These are phyloP conservation scores for Synergus laeviventris DNA, from an alignment of 2,888 invertebrate species.

Conservation along the genomic window DNA sequence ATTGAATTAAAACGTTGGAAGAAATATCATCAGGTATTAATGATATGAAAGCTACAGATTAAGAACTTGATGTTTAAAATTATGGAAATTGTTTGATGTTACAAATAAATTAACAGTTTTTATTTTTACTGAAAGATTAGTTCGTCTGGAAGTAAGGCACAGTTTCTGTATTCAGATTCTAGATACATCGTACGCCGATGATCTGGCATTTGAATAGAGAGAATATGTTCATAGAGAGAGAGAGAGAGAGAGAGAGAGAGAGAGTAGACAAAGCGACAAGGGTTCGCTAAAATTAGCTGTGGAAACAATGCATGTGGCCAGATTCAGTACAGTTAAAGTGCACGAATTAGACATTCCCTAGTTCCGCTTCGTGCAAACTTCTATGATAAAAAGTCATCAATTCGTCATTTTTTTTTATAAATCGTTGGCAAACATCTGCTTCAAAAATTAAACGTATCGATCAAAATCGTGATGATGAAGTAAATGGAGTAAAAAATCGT, in stretches of 20 bases:
- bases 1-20: slow-evolving; percentile 4
- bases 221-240: slow-evolving; percentile 46
- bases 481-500: too few species aligned
- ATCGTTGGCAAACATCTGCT: neutral
- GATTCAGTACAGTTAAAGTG: slow-evolving; percentile 67
- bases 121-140: neutral
- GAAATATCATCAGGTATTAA: neutral
- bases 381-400: neutral
- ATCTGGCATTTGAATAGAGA: slow-evolving; percentile 34
- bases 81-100: too few species aligned
- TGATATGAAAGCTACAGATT: neutral
- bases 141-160: slow-evolving; percentile 14
- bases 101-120: neutral
- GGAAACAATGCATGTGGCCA: slow-evolving; percentile 73
- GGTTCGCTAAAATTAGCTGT: slow-evolving; percentile 72
- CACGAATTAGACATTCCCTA: neutral
- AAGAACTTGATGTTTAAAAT: neutral
- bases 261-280: slow-evolving; percentile 71
- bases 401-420: neutral
- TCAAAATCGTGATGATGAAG: too few species aligned
- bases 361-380: neutral
- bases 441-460: too few species aligned
- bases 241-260: slow-evolving; percentile 52
- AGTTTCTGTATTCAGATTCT: neutral
- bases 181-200: neutral